phyloP scores from a whole-genome alignment of 1,140 invertebrate genomes.

The Amyelois transitella region DNA sequence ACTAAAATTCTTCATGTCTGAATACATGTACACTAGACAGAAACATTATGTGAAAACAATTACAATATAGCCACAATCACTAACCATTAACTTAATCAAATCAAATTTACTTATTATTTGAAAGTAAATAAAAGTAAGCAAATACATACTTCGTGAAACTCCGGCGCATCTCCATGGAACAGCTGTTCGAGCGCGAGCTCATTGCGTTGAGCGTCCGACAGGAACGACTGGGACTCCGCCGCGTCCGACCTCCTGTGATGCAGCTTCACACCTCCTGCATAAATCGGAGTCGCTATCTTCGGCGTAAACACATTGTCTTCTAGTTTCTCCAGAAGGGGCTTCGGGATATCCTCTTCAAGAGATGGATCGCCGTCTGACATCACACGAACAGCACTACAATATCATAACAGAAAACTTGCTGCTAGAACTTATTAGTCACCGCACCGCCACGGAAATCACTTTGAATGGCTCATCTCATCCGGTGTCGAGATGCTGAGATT shows the following conservation, averaged over 20 bases:
- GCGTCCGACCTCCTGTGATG: conserved; percentile 52
- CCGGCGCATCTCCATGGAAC: conserved; percentile 51
- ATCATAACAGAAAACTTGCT: not conserved
- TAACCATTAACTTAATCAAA: too few relatives aligned
- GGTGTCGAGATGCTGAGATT: too few relatives aligned
- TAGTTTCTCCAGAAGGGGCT: conserved; percentile 45
- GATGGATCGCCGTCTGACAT: conserved; percentile 74
- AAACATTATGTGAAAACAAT: too few relatives aligned
- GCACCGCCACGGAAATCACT: not conserved
- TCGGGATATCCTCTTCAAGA: conserved; percentile 67
- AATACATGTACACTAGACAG: too few relatives aligned
- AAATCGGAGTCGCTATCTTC: conserved; percentile 61
- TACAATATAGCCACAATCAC: too few relatives aligned
- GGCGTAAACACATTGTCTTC: conserved; percentile 66
- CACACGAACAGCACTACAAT: conserved; percentile 29
- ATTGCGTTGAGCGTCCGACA: conserved; percentile 58
- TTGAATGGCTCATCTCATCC: too few relatives aligned
- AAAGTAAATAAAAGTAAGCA: not conserved
- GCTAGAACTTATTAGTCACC: conserved; percentile 5
- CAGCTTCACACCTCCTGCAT: conserved; percentile 53
- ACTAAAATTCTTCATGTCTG: too few relatives aligned
- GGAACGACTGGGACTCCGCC: conserved; percentile 54
- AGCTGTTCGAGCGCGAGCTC: conserved; percentile 59
- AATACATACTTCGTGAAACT: conserved; percentile 47
- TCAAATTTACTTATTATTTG: not conserved